Conservation (phyloP, 2,797 vertebrate genomes). For the Hypotaenidia okinawae region DNA sequence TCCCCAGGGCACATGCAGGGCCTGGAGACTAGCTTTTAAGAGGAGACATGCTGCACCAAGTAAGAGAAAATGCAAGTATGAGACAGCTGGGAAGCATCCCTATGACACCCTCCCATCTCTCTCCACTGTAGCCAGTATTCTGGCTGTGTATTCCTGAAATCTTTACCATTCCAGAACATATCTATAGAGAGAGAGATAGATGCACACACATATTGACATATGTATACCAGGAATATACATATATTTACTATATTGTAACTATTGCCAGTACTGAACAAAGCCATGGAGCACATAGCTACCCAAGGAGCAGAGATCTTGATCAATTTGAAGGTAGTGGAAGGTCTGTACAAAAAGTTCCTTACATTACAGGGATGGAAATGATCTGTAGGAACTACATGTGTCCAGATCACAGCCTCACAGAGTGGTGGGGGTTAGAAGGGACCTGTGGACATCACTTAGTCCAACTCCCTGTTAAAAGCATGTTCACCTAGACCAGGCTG, state of each 20-base stretch:
- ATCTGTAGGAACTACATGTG: not conserved
- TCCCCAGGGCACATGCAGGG: not conserved
- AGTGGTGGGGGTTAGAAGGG: too few relatives aligned
- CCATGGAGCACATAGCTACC: not conserved
- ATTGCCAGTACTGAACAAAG: not conserved
- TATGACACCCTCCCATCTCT: not conserved
- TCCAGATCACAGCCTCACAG: not conserved
- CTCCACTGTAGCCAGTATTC: not conserved
- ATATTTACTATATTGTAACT: not conserved
- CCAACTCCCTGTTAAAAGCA: too few relatives aligned
- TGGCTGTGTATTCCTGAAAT: not conserved
- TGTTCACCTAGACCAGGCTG: too few relatives aligned
- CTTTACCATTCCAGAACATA: not conserved
- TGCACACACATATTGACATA: not conserved
- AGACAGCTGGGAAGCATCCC: not conserved
- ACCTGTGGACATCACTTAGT: too few relatives aligned
- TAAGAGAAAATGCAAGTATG: not conserved
- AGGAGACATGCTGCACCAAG: not conserved
- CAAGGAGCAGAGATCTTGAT: not conserved
- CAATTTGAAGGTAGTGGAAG: not conserved
- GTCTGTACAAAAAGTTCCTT: not conserved
- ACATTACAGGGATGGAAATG: not conserved
- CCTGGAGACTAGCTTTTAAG: not conserved
- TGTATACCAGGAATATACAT: not conserved
- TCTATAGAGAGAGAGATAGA: rapidly evolving